phyloP scores from a whole-genome alignment of 2,888 invertebrate genomes.

The Erebia epiphron region DNA sequence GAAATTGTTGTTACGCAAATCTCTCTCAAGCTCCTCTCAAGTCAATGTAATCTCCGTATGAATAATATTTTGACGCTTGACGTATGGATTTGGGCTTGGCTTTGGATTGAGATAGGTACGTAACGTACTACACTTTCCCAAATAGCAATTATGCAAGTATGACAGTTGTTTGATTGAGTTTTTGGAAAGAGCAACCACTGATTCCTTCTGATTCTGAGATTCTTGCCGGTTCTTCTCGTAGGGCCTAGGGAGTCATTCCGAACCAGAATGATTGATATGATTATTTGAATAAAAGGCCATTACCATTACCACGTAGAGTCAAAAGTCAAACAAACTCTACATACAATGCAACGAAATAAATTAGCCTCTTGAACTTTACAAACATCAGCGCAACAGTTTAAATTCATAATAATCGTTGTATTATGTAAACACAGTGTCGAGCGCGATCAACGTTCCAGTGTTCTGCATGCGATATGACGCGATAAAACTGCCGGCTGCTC shows the following conservation, averaged over 20 bases:
- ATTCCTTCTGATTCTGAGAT: no score
- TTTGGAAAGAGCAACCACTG: not conserved
- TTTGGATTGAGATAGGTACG: not conserved
- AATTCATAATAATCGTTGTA: conserved; percentile 4
- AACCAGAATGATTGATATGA: no score
- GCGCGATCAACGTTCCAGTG: not conserved
- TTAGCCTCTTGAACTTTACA: not conserved
- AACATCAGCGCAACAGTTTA: not conserved
- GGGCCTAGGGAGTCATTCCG: no score
- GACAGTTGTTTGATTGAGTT: not conserved
- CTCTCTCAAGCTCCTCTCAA: not conserved
- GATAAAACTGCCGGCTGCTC: not conserved
- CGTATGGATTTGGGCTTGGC: not conserved
- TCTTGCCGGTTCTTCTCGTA: no score
- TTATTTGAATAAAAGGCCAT: no score
- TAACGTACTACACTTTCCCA: not conserved
- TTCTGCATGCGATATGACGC: conserved; percentile 1
- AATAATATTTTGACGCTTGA: not conserved
- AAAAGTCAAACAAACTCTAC: not conserved
- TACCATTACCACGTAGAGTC: no score
- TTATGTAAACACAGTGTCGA: conserved; percentile 19
- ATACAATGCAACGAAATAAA: not conserved
- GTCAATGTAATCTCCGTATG: not conserved
- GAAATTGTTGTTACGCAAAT: not conserved
- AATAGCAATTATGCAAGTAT: no score